Evolutionary conservation across 2,797 vertebrate species (phyloP).

Genomic region (Argya squamiceps): DNA sequence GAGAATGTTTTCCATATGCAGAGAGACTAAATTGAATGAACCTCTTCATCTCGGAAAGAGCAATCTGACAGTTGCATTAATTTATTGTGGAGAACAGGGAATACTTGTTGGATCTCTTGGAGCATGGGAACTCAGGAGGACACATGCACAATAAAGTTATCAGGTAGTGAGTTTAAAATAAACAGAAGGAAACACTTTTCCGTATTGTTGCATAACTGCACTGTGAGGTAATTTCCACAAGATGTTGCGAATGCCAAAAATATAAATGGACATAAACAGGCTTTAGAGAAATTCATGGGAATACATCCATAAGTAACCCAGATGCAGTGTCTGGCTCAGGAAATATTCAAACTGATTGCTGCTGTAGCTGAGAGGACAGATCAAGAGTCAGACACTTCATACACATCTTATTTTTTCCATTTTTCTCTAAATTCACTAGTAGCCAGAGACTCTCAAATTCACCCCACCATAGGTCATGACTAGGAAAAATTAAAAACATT

Average conservation of each 20-base stretch:
- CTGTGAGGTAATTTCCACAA: constrained; percentile 42
- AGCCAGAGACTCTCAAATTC: background rate
- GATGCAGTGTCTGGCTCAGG: background rate
- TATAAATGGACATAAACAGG: constrained; percentile 1
- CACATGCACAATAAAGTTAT: constrained; percentile 5
- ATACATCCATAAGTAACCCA: constrained; percentile 10
- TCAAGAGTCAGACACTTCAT: background rate
- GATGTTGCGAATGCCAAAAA: background rate
- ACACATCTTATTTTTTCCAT: background rate
- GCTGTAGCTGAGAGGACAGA: background rate
- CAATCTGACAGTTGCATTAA: background rate
- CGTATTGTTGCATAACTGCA: background rate
- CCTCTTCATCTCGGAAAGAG: background rate
- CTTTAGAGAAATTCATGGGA: constrained; percentile 14
- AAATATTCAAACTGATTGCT: background rate
- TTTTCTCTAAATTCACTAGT: background rate
- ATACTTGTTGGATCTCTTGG: background rate
- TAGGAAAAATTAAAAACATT: background rate
- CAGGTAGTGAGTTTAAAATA: constrained; percentile 47
- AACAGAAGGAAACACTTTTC: constrained; percentile 45
- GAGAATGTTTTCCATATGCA: constrained; percentile 8
- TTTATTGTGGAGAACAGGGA: background rate
- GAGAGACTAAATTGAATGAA: background rate
- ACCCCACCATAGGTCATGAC: background rate
- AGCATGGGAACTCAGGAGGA: background rate